Conservation (phyloP, 1,140 invertebrate genomes). For the Notospermus geniculatus region DNA sequence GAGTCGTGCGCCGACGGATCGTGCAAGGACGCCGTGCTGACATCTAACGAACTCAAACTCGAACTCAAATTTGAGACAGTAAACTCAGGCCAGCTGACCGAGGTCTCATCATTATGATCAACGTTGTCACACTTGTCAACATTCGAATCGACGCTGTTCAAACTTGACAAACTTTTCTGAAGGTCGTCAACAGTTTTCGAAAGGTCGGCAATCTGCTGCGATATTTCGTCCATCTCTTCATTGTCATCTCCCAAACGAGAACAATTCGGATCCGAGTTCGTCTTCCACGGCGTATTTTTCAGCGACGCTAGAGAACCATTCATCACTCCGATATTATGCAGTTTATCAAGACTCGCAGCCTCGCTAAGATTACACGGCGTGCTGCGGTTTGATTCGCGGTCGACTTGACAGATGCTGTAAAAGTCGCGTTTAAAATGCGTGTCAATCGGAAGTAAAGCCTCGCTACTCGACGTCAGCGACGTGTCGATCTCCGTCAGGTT, state of each 20-base stretch:
- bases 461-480: too few species aligned
- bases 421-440: neutral
- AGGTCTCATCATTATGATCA: too few species aligned
- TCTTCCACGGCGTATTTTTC: neutral
- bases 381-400: too few species aligned
- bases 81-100: too few species aligned
- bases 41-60: too few species aligned
- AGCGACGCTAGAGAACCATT: neutral
- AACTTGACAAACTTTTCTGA: slow-evolving; percentile 40
- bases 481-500: too few species aligned
- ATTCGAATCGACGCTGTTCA: slow-evolving; percentile 38
- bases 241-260: slow-evolving; percentile 19
- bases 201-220: slow-evolving; percentile 39
- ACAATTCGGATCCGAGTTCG: slow-evolving; percentile 1
- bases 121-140: neutral
- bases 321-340: neutral
- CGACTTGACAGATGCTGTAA: neutral
- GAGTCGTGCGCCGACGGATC: too few species aligned
- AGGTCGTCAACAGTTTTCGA: slow-evolving; percentile 47
- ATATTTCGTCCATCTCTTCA: slow-evolving; percentile 44
- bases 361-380: too few species aligned
- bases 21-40: too few species aligned
- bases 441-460: neutral
- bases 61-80: too few species aligned
- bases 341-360: too few species aligned